These are phyloP conservation scores for Ctenoplectra terminalis DNA, from an alignment of 1,140 invertebrate species.

Conservation along the genomic window DNA sequence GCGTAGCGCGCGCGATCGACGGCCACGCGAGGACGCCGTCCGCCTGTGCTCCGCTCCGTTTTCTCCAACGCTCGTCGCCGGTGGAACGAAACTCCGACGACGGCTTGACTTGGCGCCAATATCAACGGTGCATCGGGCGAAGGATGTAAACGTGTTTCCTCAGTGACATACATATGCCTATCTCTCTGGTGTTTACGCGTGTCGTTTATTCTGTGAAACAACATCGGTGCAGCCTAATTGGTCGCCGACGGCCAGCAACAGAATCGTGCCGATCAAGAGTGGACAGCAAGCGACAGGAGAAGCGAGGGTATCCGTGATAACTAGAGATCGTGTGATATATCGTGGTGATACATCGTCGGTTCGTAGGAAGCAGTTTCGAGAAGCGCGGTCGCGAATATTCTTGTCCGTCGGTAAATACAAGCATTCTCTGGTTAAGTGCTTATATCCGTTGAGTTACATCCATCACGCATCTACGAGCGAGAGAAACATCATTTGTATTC, in stretches of 20 bases:
- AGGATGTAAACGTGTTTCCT: conserved; percentile 38
- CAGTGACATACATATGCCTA: conserved; percentile 14
- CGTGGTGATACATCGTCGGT: conserved; percentile 5
- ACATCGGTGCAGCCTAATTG: not conserved
- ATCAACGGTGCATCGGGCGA: not conserved
- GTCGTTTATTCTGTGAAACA: conserved; percentile 14
- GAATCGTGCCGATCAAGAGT: not conserved
- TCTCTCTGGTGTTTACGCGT: not conserved
- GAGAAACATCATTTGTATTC: no score
- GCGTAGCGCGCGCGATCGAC: not conserved
- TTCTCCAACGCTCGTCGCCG: no score
- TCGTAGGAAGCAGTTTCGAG: not conserved
- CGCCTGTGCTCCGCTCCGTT: not conserved
- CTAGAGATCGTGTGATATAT: not conserved
- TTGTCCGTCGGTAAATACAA: not conserved
- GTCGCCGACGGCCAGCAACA: not conserved
- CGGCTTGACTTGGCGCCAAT: conserved; percentile 6
- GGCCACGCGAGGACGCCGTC: not conserved
- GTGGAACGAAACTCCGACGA: not conserved
- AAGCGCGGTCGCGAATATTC: not conserved
- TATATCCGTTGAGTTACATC: no score
- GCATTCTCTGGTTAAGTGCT: no score
- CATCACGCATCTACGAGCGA: no score
- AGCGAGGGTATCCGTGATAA: not conserved
- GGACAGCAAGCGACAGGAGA: not conserved